These are phyloP conservation scores for Tiliqua scincoides DNA, from an alignment of 2,113 vertebrate species.

Conservation along the genomic window DNA sequence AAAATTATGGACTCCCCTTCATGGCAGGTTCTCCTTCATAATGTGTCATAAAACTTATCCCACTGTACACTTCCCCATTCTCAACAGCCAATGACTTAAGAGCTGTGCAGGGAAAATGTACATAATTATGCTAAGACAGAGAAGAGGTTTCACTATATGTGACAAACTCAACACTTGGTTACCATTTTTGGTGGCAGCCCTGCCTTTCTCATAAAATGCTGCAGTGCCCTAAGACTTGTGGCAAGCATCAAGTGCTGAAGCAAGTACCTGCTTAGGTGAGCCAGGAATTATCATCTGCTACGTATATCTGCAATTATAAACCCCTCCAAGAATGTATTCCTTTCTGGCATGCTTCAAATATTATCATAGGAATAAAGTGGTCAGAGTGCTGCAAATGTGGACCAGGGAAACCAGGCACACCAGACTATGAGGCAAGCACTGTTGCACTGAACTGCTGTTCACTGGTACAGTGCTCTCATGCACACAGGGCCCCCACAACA, in stretches of 20 bases:
- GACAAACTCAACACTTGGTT: neutral
- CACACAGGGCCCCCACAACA: too few species aligned
- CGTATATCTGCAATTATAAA: neutral
- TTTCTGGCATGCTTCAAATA: neutral
- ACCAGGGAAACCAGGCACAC: too few species aligned
- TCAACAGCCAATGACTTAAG: neutral
- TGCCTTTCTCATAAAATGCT: neutral
- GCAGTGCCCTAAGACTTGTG: neutral
- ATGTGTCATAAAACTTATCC: neutral
- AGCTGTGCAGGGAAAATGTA: neutral
- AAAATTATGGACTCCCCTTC: too few species aligned
- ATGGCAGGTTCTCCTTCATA: neutral
- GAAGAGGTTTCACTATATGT: neutral
- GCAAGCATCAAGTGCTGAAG: neutral
- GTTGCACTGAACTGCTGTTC: too few species aligned
- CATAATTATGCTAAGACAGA: neutral
- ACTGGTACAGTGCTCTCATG: too few species aligned
- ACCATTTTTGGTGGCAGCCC: neutral
- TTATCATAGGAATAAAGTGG: too few species aligned
- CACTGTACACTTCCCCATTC: neutral
- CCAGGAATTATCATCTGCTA: neutral
- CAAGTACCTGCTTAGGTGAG: neutral
- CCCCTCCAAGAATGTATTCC: neutral
- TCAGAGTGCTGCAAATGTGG: too few species aligned
- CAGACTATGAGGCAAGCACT: too few species aligned